Evolutionary conservation across 2,888 invertebrate species (phyloP).

Genomic region (Ennomos quercinarius): DNA sequence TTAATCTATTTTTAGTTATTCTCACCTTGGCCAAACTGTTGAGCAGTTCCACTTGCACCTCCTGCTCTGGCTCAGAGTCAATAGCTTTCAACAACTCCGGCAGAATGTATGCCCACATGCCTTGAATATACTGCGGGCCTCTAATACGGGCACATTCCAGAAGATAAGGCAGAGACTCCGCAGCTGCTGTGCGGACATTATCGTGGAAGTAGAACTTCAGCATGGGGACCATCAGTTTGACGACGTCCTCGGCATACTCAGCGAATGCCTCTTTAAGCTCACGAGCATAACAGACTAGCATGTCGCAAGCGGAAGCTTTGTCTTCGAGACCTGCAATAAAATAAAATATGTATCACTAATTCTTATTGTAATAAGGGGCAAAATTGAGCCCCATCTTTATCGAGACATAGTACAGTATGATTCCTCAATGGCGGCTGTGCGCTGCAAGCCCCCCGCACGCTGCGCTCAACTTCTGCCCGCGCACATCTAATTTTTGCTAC

Average conservation of each 20-base stretch:
- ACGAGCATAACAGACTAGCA: constrained; percentile 97
- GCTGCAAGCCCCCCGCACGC: too few species aligned
- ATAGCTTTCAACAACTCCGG: constrained; percentile 95
- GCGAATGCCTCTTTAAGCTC: constrained; percentile 94
- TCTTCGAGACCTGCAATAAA: constrained; percentile 92
- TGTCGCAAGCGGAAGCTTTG: constrained; percentile 98
- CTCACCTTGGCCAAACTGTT: constrained; percentile 90
- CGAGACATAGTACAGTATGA: too few species aligned
- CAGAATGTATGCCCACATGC: constrained; percentile 95
- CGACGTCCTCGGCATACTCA: constrained; percentile 87
- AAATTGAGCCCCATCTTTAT: too few species aligned
- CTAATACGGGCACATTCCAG: constrained; percentile 94
- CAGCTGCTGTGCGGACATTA: constrained; percentile 96
- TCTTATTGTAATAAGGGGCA: too few species aligned
- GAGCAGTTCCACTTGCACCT: constrained; percentile 93
- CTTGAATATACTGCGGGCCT: constrained; percentile 87
- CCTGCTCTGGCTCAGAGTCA: constrained; percentile 95
- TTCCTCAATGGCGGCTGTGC: too few species aligned
- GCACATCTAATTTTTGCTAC: too few species aligned
- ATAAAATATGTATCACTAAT: neutral
- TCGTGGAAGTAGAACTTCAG: constrained; percentile 97
- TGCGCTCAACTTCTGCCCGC: too few species aligned
- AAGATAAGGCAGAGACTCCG: constrained; percentile 95
- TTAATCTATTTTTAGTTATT: too few species aligned
- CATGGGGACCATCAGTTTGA: constrained; percentile 94